Percentiles rank a stretch among this genome's conserved stretches.
Evolutionary conservation across 1,140 invertebrate species (phyloP).

Genomic region (Dysdera silvatica): DNA sequence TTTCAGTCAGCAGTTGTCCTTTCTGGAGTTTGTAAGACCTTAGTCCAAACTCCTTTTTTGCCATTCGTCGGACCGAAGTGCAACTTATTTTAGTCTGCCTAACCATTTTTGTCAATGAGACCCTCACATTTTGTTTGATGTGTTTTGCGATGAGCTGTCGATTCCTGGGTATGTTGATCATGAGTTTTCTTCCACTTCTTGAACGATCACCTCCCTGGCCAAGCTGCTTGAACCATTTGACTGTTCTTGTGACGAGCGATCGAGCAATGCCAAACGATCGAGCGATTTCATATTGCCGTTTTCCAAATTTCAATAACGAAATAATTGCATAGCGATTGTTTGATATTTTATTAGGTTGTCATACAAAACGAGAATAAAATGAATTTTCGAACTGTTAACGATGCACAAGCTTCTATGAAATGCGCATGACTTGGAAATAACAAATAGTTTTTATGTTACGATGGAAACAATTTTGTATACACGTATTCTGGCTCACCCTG

Average conservation of each 20-base stretch:
- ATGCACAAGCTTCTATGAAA: no score
- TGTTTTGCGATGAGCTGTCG: not conserved
- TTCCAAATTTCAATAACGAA: no score
- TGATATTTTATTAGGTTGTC: no score
- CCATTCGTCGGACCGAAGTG: not conserved
- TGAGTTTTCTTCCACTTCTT: not conserved
- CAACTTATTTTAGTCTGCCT: not conserved
- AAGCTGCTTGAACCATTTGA: constrained; percentile 1
- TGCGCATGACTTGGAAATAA: no score
- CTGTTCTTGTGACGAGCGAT: not conserved
- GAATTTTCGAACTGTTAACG: no score
- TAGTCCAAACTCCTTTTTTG: not conserved
- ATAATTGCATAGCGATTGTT: no score
- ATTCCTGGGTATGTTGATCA: not conserved
- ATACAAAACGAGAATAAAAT: no score
- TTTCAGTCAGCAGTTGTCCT: not conserved
- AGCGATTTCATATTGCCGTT: constrained; percentile 1
- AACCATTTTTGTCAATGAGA: not conserved
- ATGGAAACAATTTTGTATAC: no score
- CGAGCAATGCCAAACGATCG: not conserved
- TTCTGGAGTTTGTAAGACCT: not conserved
- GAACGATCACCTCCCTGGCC: not conserved
- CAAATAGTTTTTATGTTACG: no score
- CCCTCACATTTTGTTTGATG: not conserved
- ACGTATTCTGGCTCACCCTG: no score